phyloP scores from a whole-genome alignment of 2,797 vertebrate genomes.

The Anableps anableps region DNA sequence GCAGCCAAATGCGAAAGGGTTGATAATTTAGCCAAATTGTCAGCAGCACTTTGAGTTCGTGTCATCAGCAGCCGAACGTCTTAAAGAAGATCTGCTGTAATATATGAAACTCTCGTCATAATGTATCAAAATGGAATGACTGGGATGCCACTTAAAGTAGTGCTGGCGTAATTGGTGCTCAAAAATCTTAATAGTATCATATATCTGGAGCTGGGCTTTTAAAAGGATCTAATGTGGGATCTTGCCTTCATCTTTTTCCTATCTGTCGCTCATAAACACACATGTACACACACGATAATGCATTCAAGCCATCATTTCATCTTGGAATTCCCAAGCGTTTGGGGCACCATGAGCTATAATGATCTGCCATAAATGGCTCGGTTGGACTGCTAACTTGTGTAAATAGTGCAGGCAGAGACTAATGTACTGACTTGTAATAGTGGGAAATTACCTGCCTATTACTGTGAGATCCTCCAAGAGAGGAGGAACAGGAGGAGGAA shows the following conservation, averaged over 20 bases:
- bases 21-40: slow-evolving; percentile 75
- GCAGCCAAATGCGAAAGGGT: slow-evolving; percentile 57
- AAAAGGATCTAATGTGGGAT: slow-evolving; percentile 77
- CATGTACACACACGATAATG: slow-evolving; percentile 75
- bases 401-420: slow-evolving; percentile 84
- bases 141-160: slow-evolving; percentile 73
- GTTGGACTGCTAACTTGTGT: slow-evolving; percentile 90
- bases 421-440: slow-evolving; percentile 71
- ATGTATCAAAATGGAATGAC: slow-evolving; percentile 73
- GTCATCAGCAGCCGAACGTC: slow-evolving; percentile 52
- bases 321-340: slow-evolving; percentile 84
- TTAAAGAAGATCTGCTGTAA: slow-evolving; percentile 62
- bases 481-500: slow-evolving; percentile 9
- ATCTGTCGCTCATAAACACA: slow-evolving; percentile 3
- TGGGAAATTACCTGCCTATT: slow-evolving; percentile 64
- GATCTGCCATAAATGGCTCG: slow-evolving; percentile 87
- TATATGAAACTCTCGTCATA: slow-evolving; percentile 73
- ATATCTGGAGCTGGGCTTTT: slow-evolving; percentile 88
- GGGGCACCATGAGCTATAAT: slow-evolving; percentile 85
- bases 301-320: slow-evolving; percentile 82
- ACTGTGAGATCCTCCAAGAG: slow-evolving; percentile 44
- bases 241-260: slow-evolving; percentile 64
- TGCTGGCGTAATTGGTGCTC: slow-evolving; percentile 80
- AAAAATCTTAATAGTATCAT: slow-evolving; percentile 90
- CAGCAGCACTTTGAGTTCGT: slow-evolving; percentile 65